These are phyloP conservation scores for Tachysurus vachellii DNA, from an alignment of 2,113 vertebrate genomes.

Conservation along the genomic window DNA sequence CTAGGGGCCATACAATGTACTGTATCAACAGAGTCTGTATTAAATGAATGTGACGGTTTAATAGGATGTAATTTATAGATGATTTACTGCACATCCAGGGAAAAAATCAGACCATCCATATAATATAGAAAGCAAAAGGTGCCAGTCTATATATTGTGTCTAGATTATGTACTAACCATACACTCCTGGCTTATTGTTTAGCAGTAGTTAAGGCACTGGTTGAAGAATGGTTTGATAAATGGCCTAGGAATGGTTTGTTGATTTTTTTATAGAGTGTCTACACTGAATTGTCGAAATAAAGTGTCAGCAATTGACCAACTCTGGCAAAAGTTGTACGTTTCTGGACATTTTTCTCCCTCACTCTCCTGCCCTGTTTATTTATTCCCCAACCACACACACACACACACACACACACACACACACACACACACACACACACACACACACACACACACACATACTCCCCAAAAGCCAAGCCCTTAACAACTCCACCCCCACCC, in stretches of 20 bases:
- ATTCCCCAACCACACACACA: neutral
- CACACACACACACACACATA: no score
- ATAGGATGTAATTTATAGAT: neutral
- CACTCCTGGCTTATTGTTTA: neutral
- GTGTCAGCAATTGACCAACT: neutral
- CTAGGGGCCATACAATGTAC: neutral
- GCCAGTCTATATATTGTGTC: neutral
- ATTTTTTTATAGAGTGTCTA: neutral
- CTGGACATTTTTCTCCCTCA: slow-evolving; percentile 12
- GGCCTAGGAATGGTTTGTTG: neutral
- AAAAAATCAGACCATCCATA: neutral
- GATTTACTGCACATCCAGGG: neutral
- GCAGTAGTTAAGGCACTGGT: neutral
- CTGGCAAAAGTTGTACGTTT: neutral
- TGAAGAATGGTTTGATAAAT: neutral
- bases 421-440: neutral
- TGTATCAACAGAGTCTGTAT: neutral
- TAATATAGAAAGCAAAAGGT: neutral
- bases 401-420: no score
- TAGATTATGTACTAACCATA: neutral
- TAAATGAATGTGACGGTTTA: neutral
- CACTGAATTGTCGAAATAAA: neutral
- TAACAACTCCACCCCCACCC: neutral
- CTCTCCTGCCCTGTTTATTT: neutral
- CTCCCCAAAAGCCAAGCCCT: no score